These are phyloP conservation scores for Solenodon paradoxus DNA, from an alignment of 2,113 vertebrate genomes.

Conservation along the genomic window DNA sequence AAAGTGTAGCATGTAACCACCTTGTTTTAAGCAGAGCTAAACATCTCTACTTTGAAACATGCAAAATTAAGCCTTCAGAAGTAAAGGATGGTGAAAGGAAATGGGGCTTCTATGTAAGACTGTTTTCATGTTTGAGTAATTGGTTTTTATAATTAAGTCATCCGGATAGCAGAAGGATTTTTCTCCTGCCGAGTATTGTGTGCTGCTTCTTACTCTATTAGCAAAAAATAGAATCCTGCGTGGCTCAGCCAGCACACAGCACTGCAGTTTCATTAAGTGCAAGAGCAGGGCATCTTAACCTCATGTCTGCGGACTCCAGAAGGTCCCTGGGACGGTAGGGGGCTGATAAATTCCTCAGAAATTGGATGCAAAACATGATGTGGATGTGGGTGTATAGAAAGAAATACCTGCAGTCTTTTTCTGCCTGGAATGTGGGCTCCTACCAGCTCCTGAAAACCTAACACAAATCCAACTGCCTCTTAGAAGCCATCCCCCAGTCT, in stretches of 20 bases:
- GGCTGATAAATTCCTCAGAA: not conserved
- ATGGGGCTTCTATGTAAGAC: not conserved
- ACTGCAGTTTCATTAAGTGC: not conserved
- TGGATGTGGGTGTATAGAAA: not conserved
- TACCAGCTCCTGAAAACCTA: not conserved
- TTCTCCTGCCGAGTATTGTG: not conserved
- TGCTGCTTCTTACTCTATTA: not conserved
- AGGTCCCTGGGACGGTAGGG: not conserved
- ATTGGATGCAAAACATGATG: not conserved
- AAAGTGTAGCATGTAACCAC: not conserved
- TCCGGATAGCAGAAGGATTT: not conserved
- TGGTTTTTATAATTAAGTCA: slow-evolving; percentile 8
- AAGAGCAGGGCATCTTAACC: not conserved
- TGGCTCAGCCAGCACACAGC: not conserved
- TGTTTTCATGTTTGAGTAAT: not conserved
- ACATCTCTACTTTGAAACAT: not conserved
- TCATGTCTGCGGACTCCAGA: not conserved
- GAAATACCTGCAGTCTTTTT: not conserved
- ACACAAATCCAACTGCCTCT: not conserved
- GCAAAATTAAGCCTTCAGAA: slow-evolving; percentile 39
- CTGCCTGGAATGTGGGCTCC: not conserved
- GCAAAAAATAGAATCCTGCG: not conserved
- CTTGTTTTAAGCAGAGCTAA: not conserved
- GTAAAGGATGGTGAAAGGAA: not conserved
- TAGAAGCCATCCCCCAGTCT: not conserved